Base-by-base conservation (phyloP, 2,113 vertebrate species). In the Oxyruncus cristatus region DNA sequence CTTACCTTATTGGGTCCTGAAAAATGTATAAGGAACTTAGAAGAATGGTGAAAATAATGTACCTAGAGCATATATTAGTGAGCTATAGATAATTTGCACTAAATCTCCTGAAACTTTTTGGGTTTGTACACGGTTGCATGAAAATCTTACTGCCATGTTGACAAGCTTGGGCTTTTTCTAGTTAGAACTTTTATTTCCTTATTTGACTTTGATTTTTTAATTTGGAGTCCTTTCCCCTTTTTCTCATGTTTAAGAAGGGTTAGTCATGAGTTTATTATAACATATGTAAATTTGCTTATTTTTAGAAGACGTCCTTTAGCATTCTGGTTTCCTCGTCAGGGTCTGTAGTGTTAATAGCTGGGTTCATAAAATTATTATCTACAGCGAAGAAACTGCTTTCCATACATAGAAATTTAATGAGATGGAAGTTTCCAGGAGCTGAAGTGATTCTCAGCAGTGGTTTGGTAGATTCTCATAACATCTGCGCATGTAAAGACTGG, bases 351-450 rank as follows among this genome's bases (percentile, higher is more conserved):
- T 47, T 90, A 92, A 94, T 80, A 83, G 53, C n/a, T 44, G 49
- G 52, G 50, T 84, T 94, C 94, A 97, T 92, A 94, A 84, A 93
- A 89, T 89, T 86, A 94, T 93, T 76, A 80, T 77, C 79, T 93
- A 32, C 68, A 83, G 47, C n/a, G 65, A 84, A 96, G 65, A 80
- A 76, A 81, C 32, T 59, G 72, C 56, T 93, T 95, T 92, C 85
- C 65, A 86, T 92, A 77, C 59, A 81, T 20, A 80, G 92, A 71
- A 59, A 74, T 90, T 22, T 56, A 95, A 94, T 80, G 92, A 93
- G 88, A 89, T 83, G 78, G 88, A 95, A 92, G 92, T 83, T 88
- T 93, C 77, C 24, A 77, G 79, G 63, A 89, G 28, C 81, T 55
- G 63, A 88, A 13, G 58, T 44, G 78, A 71, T 83, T 74, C 78